Conservation (phyloP, 2,113 vertebrate species). For the Cricetomys ansorgei region DNA sequence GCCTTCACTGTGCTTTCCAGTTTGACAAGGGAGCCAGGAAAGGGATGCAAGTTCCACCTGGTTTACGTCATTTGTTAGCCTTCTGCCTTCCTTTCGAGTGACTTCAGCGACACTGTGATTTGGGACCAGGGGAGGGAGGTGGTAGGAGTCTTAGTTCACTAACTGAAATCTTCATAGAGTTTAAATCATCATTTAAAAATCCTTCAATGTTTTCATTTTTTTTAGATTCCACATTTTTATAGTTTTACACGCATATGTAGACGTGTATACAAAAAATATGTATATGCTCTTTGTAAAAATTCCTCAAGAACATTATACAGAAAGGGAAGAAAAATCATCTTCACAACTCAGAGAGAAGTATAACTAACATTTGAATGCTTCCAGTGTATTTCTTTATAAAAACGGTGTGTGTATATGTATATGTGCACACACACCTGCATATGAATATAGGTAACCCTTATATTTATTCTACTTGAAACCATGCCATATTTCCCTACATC, state of each 20-base stretch:
- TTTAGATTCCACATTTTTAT: not conserved
- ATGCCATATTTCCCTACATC: not conserved
- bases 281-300: not conserved
- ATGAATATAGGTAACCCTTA: not conserved
- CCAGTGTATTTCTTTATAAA: not conserved
- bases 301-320: not conserved
- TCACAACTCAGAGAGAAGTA: not conserved
- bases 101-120: not conserved
- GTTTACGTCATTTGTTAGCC: not conserved
- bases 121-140: fast-evolving
- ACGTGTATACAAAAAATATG: not conserved
- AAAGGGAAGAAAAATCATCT: not conserved
- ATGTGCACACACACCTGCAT: fast-evolving
- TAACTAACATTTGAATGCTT: not conserved
- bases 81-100: not conserved
- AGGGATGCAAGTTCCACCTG: not conserved
- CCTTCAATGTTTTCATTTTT: not conserved
- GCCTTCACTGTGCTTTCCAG: not conserved
- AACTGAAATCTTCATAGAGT: not conserved
- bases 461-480: not conserved
- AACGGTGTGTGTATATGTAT: not conserved
- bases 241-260: not conserved
- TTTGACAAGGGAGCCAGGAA: not conserved
- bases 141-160: not conserved
- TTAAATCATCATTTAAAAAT: not conserved